Base-by-base conservation (phyloP, 2,888 invertebrate genomes). In the Sesamia inferens region DNA sequence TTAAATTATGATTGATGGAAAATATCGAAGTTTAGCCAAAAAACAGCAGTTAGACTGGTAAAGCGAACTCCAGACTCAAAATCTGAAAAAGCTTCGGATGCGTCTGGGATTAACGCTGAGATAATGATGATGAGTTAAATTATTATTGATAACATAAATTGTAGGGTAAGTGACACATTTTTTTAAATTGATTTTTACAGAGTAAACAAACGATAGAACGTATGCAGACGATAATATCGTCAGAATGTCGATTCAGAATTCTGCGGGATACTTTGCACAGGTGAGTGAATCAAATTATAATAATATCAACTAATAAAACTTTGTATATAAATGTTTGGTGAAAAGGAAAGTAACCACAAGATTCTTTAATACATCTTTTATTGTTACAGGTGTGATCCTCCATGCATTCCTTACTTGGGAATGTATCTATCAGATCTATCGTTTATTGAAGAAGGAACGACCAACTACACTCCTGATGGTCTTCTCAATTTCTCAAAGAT, bases 401-500 rank as follows among this genome's bases (percentile, higher is more conserved):
- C 98, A 0, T 98, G 98, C 88, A 98, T 98, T 80, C 98, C 98
- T 0, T 98, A 98, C 90, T 94, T 98, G 82, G 99, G 99, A 61
- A 97, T 99, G 97, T 99, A 99, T 91, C 94, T 99, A 44, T 98
- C 99, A 11, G 99, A 99, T 93, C 95, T 99, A 66, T 98, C 99
- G 6, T 99, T 99, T 92, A 99, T 99, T 74, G 99, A 99, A 92
- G 99, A 99, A 94, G 99, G 99, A 48, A 98, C 99, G 5, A 98
- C 99, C 0, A 99, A 98, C 92, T 98, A 98, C 91, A 98, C 99
- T 0, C 98, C 98, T 5, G 98, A 99, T 81, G 98, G 98, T 70
- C 97, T 99, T 22, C 96, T 99, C 62, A 99, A 99, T 91, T 99
- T 99, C 94, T 98, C 99, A 10, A 99, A 99, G 94, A 99, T 99